Evolutionary conservation across 2,888 invertebrate species (phyloP).

Genomic region (Labia minor): DNA sequence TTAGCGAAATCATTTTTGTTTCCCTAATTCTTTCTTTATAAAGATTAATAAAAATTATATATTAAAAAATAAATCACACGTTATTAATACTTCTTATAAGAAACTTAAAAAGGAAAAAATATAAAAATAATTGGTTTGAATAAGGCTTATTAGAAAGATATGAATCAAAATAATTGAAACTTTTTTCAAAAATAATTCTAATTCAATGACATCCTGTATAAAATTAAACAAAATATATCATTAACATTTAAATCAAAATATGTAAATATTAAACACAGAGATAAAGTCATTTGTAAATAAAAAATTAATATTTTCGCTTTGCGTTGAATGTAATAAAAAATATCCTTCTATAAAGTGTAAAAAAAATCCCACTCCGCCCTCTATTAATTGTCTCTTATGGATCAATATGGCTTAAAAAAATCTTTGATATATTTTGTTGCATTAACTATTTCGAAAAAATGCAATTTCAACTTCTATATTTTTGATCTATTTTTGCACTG

Average conservation of each 20-base stretch:
- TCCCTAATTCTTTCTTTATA: too few relatives aligned
- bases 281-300: not conserved
- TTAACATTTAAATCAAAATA: not conserved
- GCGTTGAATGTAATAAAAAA: not conserved
- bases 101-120: too few relatives aligned
- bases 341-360: not conserved
- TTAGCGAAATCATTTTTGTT: too few relatives aligned
- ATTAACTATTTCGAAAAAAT: not conserved
- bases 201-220: slow-evolving; percentile 1
- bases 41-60: too few relatives aligned
- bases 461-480: not conserved
- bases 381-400: too few relatives aligned
- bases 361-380: not conserved
- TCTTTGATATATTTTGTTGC: not conserved
- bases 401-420: not conserved
- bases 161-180: too few relatives aligned
- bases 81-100: too few relatives aligned
- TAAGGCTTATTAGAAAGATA: too few relatives aligned
- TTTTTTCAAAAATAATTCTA: too few relatives aligned
- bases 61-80: too few relatives aligned
- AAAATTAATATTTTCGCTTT: not conserved
- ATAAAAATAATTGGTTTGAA: too few relatives aligned
- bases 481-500: not conserved
- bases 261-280: not conserved
- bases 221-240: not conserved